Percentiles rank a stretch among this genome's conserved stretches.
Evolutionary conservation across 1,140 invertebrate species (phyloP).

Genomic region (Cataglyphis hispanica): DNA sequence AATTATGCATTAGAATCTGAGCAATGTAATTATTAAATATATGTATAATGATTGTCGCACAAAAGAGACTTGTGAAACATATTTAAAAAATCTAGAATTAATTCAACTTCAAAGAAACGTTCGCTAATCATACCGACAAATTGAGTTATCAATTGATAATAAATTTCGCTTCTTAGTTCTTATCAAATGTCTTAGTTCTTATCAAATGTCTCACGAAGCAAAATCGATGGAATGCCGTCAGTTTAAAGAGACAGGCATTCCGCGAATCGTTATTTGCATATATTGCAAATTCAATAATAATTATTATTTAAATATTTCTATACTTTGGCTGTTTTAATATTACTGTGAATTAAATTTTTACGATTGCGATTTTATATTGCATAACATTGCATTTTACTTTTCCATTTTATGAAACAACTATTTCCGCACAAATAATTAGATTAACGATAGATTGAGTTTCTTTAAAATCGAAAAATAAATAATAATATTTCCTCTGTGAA

Average conservation of each 20-base stretch:
- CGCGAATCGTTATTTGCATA: neutral
- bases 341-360: neutral
- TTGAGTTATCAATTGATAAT: slow-evolving; percentile 23
- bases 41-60: neutral
- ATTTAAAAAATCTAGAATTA: neutral
- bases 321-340: neutral
- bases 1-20: neutral
- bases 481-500: neutral
- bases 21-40: neutral
- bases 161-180: slow-evolving; percentile 19
- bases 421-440: neutral
- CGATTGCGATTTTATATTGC: neutral
- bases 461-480: slow-evolving; percentile 24
- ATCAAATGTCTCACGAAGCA: slow-evolving; percentile 4
- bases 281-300: neutral
- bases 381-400: neutral
- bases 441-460: slow-evolving; percentile 20
- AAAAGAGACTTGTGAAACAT: neutral
- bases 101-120: neutral
- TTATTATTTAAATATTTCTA: neutral
- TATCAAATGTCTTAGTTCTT: too few species aligned
- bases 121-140: neutral
- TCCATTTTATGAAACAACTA: neutral
- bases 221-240: neutral
- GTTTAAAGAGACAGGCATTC: neutral